Evolutionary conservation across 2,113 vertebrate genomes (phyloP).

Genomic region (Phoxinus phoxinus): DNA sequence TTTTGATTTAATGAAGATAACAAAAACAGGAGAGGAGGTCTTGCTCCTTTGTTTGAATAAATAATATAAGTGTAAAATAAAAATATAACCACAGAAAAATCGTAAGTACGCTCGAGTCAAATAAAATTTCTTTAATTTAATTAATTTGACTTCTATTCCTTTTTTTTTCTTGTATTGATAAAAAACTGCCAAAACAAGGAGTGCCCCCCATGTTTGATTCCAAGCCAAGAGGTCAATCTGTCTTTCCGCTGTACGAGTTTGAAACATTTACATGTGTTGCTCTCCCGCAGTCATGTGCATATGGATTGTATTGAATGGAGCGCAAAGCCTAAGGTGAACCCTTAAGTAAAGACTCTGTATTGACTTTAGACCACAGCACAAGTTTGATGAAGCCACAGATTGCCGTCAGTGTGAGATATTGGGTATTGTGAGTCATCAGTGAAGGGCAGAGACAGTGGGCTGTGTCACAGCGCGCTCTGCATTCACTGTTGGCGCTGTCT

Average conservation of each 20-base stretch:
- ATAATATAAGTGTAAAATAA: no score
- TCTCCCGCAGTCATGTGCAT: no score
- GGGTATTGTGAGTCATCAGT: conserved; percentile 36
- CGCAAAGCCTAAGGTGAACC: background rate
- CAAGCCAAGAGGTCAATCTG: background rate
- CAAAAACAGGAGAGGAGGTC: background rate
- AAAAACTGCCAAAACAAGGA: background rate
- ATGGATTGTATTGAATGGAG: background rate
- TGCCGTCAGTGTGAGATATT: background rate
- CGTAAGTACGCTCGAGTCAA: no score
- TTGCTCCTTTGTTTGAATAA: background rate
- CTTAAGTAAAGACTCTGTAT: background rate
- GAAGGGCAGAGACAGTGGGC: background rate
- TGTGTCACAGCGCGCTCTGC: background rate
- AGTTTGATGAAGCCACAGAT: background rate
- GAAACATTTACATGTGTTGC: background rate
- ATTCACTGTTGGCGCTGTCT: background rate
- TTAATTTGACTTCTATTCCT: background rate
- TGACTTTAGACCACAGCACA: background rate
- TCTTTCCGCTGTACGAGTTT: background rate
- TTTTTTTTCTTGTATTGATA: background rate
- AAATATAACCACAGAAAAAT: no score
- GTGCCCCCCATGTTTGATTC: background rate
- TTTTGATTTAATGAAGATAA: background rate
- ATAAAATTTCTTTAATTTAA: no score